Evolutionary conservation across 2,888 invertebrate genomes (phyloP).

Genomic region (Troides aeacus): DNA sequence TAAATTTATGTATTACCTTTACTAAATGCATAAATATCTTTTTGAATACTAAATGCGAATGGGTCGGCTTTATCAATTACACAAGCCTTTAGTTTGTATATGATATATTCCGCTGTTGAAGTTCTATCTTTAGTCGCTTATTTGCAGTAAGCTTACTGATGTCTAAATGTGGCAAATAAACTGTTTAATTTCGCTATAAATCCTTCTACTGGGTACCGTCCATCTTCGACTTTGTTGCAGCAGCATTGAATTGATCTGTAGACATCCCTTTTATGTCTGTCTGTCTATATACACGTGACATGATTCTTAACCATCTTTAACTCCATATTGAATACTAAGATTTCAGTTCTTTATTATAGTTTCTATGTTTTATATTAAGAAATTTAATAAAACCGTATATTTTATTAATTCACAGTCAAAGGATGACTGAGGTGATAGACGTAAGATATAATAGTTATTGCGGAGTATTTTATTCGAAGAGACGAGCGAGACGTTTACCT

Average conservation of each 20-base stretch:
- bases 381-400: too few relatives aligned
- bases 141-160: background rate
- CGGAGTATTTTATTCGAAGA: too few relatives aligned
- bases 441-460: too few relatives aligned
- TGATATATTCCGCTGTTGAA: background rate
- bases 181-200: constrained; percentile 6
- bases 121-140: background rate
- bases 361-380: background rate
- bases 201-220: constrained; percentile 7
- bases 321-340: background rate
- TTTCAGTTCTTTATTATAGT: background rate
- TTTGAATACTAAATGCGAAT: too few relatives aligned
- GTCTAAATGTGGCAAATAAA: constrained; percentile 1
- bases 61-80: too few relatives aligned
- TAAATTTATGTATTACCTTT: too few relatives aligned
- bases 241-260: constrained; percentile 11
- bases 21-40: too few relatives aligned
- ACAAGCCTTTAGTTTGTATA: too few relatives aligned
- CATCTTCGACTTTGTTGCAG: constrained; percentile 11
- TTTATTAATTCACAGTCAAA: too few relatives aligned
- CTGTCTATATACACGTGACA: constrained; percentile 9
- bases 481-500: too few relatives aligned
- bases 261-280: constrained; percentile 22
- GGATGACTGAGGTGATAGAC: too few relatives aligned
- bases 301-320: constrained; percentile 5